Evolutionary conservation across 2,113 vertebrate genomes (phyloP).

Genomic region (Stegastes partitus): DNA sequence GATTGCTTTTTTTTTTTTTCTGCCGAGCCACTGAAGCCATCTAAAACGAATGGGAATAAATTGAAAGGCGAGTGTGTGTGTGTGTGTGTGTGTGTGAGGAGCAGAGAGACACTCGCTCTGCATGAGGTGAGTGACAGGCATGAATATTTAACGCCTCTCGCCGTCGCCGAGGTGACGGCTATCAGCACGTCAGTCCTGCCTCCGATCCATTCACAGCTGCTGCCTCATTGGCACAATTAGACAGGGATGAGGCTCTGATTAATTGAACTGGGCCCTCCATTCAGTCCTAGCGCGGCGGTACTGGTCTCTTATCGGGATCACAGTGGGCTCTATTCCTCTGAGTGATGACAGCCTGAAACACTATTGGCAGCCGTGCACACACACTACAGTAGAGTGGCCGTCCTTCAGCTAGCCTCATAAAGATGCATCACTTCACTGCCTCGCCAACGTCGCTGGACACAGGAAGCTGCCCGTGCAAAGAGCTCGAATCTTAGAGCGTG

Average conservation of each 20-base stretch:
- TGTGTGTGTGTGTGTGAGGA: slow-evolving; percentile 7
- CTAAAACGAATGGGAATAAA: slow-evolving; percentile 52
- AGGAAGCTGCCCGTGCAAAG: background rate
- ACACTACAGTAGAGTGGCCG: slow-evolving; percentile 17
- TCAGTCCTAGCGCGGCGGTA: slow-evolving; percentile 45
- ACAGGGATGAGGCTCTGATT: slow-evolving; percentile 62
- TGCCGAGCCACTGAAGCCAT: slow-evolving; percentile 41
- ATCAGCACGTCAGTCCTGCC: slow-evolving; percentile 64
- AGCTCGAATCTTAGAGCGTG: too few relatives aligned
- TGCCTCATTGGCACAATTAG: slow-evolving; percentile 80
- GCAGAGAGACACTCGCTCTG: slow-evolving; percentile 36
- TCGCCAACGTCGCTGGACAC: background rate
- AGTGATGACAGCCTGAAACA: slow-evolving; percentile 51
- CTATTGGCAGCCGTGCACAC: slow-evolving; percentile 40
- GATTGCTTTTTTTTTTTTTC: slow-evolving; percentile 31
- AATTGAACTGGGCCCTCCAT: slow-evolving; percentile 64
- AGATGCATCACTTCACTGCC: slow-evolving; percentile 28
- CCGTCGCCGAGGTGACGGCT: slow-evolving; percentile 75
- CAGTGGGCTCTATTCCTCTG: slow-evolving; percentile 36
- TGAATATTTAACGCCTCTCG: slow-evolving; percentile 82
- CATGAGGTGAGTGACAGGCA: slow-evolving; percentile 78
- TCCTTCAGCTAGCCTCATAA: slow-evolving; percentile 25
- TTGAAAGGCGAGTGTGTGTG: slow-evolving; percentile 21
- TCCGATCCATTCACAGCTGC: slow-evolving; percentile 71
- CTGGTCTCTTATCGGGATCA: slow-evolving; percentile 42